Evolutionary conservation across 2,113 vertebrate genomes (phyloP).

Genomic region (Aspidoscelis tigris): DNA sequence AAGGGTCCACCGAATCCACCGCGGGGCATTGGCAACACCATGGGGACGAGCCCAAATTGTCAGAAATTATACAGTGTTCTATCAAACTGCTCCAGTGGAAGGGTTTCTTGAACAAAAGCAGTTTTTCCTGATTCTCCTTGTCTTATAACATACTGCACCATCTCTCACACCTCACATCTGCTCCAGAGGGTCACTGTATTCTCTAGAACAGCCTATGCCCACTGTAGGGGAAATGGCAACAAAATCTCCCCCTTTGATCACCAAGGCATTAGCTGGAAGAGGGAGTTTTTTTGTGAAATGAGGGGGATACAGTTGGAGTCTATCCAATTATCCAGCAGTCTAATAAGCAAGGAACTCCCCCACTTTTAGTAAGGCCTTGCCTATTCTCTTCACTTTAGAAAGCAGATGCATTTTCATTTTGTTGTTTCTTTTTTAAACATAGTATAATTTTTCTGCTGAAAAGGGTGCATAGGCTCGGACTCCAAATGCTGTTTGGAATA

Average conservation of each 20-base stretch:
- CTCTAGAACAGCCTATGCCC: not conserved
- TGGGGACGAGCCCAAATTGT: not conserved
- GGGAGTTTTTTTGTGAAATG: not conserved
- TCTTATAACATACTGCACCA: too few species aligned
- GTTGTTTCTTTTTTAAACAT: not conserved
- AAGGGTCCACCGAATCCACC: too few species aligned
- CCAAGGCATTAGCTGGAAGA: too few species aligned
- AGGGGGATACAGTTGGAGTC: not conserved
- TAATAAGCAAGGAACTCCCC: not conserved
- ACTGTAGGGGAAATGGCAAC: not conserved
- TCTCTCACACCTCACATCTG: not conserved
- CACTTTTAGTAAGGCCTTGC: not conserved
- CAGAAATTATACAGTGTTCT: not conserved
- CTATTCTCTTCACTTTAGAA: not conserved
- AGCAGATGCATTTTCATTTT: not conserved
- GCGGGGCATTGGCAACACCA: too few species aligned
- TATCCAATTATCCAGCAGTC: not conserved
- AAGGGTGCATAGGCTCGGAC: not conserved
- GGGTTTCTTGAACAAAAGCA: not conserved
- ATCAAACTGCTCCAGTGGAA: not conserved
- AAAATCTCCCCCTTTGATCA: not conserved
- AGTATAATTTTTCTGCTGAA: not conserved
- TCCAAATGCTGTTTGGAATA: not conserved
- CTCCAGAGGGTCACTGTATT: not conserved
- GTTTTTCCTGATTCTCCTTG: too few species aligned